Conservation (phyloP, 2,113 vertebrate species). For the Lamprologus callipterus region DNA sequence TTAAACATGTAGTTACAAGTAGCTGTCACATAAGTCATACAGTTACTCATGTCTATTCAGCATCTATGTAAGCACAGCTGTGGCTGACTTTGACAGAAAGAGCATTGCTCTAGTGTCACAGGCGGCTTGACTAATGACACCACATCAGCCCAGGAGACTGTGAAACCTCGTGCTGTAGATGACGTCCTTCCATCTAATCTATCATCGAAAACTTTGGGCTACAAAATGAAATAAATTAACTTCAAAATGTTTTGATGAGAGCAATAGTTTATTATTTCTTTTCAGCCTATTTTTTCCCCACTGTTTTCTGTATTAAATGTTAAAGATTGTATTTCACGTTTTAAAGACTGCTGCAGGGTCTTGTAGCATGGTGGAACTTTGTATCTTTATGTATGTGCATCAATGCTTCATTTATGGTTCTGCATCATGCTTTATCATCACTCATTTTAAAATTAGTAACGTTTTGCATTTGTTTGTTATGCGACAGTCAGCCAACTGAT, state of each 20-base stretch:
- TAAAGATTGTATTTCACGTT: neutral
- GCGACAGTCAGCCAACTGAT: neutral
- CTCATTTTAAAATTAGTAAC: neutral
- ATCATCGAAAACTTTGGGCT: neutral
- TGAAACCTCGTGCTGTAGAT: neutral
- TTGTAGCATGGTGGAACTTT: neutral
- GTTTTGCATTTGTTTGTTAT: neutral
- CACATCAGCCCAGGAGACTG: neutral
- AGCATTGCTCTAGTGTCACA: neutral
- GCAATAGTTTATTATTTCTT: fast-evolving
- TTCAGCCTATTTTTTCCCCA: neutral
- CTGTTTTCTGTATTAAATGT: neutral
- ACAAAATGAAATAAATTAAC: neutral
- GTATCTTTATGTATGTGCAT: neutral
- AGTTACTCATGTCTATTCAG: neutral
- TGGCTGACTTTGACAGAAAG: neutral
- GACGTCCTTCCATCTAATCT: neutral
- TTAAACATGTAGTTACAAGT: neutral
- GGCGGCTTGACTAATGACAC: neutral
- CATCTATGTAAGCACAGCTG: neutral
- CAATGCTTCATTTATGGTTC: neutral
- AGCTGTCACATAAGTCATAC: neutral
- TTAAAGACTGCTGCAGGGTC: neutral
- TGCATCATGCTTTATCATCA: neutral
- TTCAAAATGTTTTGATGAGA: neutral